Percentiles rank a stretch among this genome's conserved stretches.
These are phyloP conservation scores for Hippocampus barbouri DNA, from an alignment of 2,113 vertebrate genomes.

Conservation along the genomic window DNA sequence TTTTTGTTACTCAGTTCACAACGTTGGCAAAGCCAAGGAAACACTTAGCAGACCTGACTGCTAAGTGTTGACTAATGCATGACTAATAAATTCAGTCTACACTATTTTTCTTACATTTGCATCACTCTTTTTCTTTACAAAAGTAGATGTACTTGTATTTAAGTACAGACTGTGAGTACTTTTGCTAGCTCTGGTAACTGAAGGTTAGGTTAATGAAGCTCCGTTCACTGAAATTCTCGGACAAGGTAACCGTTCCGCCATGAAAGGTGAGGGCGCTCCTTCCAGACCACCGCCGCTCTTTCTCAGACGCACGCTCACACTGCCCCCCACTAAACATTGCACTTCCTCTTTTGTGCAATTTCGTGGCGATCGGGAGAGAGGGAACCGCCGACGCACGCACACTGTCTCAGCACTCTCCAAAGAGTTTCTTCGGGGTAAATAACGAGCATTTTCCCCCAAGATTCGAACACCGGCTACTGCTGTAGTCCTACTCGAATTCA, in stretches of 20 bases:
- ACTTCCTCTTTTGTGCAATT: slow-evolving; percentile 76
- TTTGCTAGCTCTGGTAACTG: too few relatives aligned
- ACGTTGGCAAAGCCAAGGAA: too few relatives aligned
- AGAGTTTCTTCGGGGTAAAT: slow-evolving; percentile 69
- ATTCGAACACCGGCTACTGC: slow-evolving; percentile 12
- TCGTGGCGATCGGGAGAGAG: slow-evolving; percentile 76
- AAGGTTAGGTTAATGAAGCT: neutral
- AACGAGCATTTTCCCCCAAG: slow-evolving; percentile 27
- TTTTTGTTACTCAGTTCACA: too few relatives aligned
- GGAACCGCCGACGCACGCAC: slow-evolving; percentile 65
- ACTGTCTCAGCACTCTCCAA: slow-evolving; percentile 61
- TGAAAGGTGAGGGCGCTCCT: slow-evolving; percentile 71
- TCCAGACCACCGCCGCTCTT: slow-evolving; percentile 49
- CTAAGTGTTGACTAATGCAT: too few relatives aligned
- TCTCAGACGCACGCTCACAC: slow-evolving; percentile 26
- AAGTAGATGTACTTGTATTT: too few relatives aligned
- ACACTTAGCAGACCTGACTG: too few relatives aligned
- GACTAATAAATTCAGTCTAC: too few relatives aligned
- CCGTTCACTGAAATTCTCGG: neutral
- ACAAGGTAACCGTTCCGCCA: slow-evolving; percentile 44
- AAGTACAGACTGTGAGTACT: neutral
- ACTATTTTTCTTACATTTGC: too few relatives aligned
- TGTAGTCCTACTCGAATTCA: slow-evolving; percentile 9
- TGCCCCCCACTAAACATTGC: slow-evolving; percentile 59
- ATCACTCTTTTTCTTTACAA: too few relatives aligned